Evolutionary conservation across 2,113 vertebrate species (phyloP).

Genomic region (Glareola pratincola): DNA sequence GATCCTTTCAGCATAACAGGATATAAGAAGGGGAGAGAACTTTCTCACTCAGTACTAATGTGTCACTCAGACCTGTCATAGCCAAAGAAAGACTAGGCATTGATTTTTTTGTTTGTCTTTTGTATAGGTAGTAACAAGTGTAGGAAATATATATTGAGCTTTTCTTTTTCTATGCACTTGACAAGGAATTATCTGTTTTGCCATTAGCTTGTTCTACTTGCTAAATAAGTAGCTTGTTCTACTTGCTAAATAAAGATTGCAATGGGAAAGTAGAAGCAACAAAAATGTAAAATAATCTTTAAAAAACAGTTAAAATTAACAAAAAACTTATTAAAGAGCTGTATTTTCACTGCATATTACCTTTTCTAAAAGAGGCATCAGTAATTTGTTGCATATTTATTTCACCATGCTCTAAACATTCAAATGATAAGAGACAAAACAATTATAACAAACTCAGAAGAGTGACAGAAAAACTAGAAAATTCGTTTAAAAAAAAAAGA

Average conservation of each 20-base stretch:
- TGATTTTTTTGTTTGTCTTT: background rate
- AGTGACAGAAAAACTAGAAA: background rate
- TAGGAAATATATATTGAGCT: background rate
- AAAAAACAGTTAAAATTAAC: background rate
- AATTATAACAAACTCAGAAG: constrained; percentile 53
- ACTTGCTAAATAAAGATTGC: background rate
- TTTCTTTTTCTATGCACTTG: background rate
- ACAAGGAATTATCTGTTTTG: background rate
- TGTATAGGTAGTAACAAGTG: background rate
- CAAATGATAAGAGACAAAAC: constrained; percentile 41
- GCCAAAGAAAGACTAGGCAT: background rate
- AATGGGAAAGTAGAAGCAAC: background rate
- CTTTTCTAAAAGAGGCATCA: background rate
- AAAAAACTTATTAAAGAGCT: constrained; percentile 36
- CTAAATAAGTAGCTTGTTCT: background rate
- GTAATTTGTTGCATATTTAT: constrained; percentile 35
- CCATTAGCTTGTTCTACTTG: background rate
- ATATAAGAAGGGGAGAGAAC: background rate
- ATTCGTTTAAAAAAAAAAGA: background rate
- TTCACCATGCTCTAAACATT: constrained; percentile 18
- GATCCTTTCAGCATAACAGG: background rate
- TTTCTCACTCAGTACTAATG: background rate
- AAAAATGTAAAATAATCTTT: background rate
- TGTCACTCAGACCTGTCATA: background rate
- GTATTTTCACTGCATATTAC: constrained; percentile 8